Evolutionary conservation across 2,113 vertebrate species (phyloP), one percentile per base, ranked within the genome.

Genomic region (Ageneiosus marmoratus): DNA sequence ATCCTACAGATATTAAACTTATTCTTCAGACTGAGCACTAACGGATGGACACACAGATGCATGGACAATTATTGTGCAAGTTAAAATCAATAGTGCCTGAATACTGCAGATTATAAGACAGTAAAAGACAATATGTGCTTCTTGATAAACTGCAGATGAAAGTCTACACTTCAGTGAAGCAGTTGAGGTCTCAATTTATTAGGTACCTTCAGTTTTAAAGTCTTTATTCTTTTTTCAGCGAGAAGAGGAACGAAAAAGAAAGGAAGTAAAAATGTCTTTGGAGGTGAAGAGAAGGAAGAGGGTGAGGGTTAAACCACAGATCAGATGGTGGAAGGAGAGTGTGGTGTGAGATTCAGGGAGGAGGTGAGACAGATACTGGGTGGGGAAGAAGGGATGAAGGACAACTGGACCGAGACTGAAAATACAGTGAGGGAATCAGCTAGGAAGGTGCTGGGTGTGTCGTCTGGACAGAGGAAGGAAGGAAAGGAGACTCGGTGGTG

Each of bases 41-140:
- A 11, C 72, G 0, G 48, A 20, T 51, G n/a, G 46, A 50, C 3
- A 8, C 48, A 74, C 4, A 48, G 72, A 32, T 74, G 48, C 51
- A 74, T 51, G 72, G 27, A 74, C 11, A 18, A 74, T 53, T 51
- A 74, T 22, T 74, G n/a, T 74, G 72, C n/a, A 32, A 20, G 20
- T 32, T 3, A 74, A 32, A 20, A 51, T 74, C 15, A 11, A 74
- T 74, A 51, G 51, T 74, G 27, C 32, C 51, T 74, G 4, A 32
- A 72, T 15, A 51, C 27, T 32, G 72, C 48, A 74, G 27, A 51
- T 37, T 51, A 27, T 51, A 51, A 16, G 44, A 48, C 69, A 48
- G 2, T 67, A 24, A 73, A 29, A 51, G 48, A 74, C n/a, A 29
- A 15, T 20, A 4, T 51, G 46, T 32, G 44, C 46, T 73, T 73